phyloP scores from a whole-genome alignment of 2,113 vertebrate genomes.

The Orthonyx spaldingii region DNA sequence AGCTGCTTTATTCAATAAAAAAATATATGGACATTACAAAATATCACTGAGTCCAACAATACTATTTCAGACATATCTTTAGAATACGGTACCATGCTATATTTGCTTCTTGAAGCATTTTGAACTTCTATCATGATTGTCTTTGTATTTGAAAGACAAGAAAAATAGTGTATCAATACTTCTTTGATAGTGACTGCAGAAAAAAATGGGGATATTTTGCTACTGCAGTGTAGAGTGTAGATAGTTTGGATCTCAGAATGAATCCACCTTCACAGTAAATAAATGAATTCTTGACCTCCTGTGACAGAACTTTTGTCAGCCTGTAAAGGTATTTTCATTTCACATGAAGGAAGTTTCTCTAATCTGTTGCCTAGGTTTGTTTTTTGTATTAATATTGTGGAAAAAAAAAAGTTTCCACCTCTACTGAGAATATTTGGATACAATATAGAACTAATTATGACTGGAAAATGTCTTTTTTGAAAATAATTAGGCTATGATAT shows the following conservation, averaged over 20 bases:
- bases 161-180: slow-evolving; percentile 36
- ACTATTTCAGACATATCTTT: slow-evolving; percentile 72
- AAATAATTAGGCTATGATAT: neutral
- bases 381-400: neutral
- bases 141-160: slow-evolving; percentile 44
- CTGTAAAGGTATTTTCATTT: slow-evolving; percentile 35
- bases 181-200: slow-evolving; percentile 27
- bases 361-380: neutral
- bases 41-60: slow-evolving; percentile 75
- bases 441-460: neutral
- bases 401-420: neutral
- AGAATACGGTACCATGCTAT: slow-evolving; percentile 68
- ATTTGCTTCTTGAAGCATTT: slow-evolving; percentile 68
- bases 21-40: slow-evolving; percentile 69
- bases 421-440: neutral
- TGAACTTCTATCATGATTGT: slow-evolving; percentile 58
- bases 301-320: slow-evolving; percentile 25
- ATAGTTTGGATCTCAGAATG: slow-evolving; percentile 10
- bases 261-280: neutral
- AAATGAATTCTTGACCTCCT: slow-evolving; percentile 17
- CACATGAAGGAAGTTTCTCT: slow-evolving; percentile 39
- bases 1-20: slow-evolving; percentile 87
- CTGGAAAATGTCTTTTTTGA: neutral
- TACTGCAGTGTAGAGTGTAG: neutral
- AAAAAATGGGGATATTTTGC: slow-evolving; percentile 20